A percentile compares a stretch with the other conserved stretches of the same genome.
Conservation (phyloP, 1,140 invertebrate genomes). For the Micrasema minimum region DNA sequence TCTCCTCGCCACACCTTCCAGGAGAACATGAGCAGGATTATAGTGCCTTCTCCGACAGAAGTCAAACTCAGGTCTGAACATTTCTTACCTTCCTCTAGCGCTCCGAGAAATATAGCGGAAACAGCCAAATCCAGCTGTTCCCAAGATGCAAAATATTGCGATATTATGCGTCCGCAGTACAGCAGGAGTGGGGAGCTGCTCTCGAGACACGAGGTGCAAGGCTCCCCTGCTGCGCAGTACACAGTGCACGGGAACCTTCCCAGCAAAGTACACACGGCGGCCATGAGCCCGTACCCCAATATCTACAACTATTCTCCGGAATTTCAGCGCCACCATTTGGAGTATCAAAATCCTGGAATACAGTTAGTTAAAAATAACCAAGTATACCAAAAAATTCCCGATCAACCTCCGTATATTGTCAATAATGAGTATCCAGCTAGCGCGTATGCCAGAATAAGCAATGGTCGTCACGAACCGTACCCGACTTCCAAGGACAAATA, state of each 20-base stretch:
- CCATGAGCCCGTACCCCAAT: constrained; percentile 24
- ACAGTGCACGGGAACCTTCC: constrained; percentile 10
- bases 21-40: constrained; percentile 65
- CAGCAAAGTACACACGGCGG: constrained; percentile 7
- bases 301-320: constrained; percentile 27
- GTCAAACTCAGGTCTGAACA: constrained; percentile 18
- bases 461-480: constrained; percentile 62
- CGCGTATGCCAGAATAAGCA: constrained; percentile 58
- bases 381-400: constrained; percentile 33
- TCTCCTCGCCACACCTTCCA: constrained; percentile 66
- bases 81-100: not conserved
- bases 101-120: constrained; percentile 3
- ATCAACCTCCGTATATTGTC: constrained; percentile 30
- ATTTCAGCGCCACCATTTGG: constrained; percentile 31
- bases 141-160: constrained; percentile 25
- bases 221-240: not conserved
- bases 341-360: constrained; percentile 37
- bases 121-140: not conserved
- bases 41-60: constrained; percentile 58
- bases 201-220: constrained; percentile 14
- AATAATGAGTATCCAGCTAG: constrained; percentile 24
- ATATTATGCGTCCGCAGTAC: constrained; percentile 27
- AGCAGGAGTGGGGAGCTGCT: constrained; percentile 13
- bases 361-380: constrained; percentile 26
- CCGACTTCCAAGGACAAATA: constrained; percentile 33